Percentiles rank a stretch among this genome's conserved stretches.
These are phyloP conservation scores for Phaethornis superciliosus DNA, from an alignment of 2,113 vertebrate genomes.

Conservation along the genomic window DNA sequence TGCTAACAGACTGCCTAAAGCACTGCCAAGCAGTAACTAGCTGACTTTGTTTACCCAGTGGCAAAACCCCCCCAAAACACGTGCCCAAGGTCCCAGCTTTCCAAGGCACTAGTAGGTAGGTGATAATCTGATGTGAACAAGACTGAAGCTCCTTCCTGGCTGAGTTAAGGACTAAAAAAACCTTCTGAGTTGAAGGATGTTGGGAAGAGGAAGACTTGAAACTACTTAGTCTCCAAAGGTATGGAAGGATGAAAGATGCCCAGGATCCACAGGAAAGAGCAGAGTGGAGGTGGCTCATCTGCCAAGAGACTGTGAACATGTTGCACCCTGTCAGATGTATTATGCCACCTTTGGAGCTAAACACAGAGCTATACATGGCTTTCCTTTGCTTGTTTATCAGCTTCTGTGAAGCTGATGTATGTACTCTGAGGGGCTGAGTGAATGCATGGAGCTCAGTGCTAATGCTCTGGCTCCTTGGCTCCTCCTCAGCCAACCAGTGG, in stretches of 20 bases:
- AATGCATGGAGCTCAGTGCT: not conserved
- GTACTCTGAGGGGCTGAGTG: not conserved
- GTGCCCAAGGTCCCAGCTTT: not conserved
- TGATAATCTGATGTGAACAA: not conserved
- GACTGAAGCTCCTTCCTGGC: not conserved
- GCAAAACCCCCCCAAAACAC: not conserved
- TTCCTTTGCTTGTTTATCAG: not conserved
- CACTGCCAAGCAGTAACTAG: not conserved
- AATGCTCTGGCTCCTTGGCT: not conserved
- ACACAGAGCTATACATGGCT: fast-evolving
- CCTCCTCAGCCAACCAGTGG: not conserved
- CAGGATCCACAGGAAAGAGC: not conserved
- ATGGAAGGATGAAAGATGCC: not conserved
- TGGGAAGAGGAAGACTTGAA: not conserved
- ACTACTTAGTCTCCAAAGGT: no score
- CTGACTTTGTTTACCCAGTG: not conserved
- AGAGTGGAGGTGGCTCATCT: not conserved
- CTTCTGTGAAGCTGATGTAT: not conserved
- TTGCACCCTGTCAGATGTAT: not conserved
- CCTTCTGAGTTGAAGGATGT: not conserved
- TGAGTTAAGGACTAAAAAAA: not conserved
- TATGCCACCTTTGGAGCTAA: not conserved
- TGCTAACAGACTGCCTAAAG: not conserved
- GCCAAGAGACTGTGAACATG: not conserved
- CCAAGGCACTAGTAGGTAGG: not conserved